Evolutionary conservation across 2,797 vertebrate species (phyloP).

Genomic region (Zonotrichia albicollis): DNA sequence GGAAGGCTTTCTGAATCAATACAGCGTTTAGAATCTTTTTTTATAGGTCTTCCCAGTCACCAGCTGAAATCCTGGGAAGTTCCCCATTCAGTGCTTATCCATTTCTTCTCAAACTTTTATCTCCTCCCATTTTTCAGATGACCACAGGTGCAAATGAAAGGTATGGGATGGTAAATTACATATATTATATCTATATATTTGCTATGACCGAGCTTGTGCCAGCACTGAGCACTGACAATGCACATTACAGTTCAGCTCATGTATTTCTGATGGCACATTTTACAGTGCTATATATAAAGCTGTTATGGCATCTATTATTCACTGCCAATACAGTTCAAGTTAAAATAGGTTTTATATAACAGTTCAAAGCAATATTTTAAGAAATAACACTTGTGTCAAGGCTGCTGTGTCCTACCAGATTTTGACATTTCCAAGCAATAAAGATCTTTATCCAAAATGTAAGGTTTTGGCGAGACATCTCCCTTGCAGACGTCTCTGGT

Average conservation of each 20-base stretch:
- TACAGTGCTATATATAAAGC: slow-evolving; percentile 66
- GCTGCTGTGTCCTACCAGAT: slow-evolving; percentile 64
- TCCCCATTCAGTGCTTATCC: not conserved
- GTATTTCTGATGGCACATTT: slow-evolving; percentile 65
- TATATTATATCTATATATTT: not conserved
- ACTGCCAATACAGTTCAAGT: slow-evolving; percentile 70
- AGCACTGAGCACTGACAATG: slow-evolving; percentile 58
- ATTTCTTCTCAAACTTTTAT: not conserved
- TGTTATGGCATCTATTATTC: slow-evolving; percentile 72
- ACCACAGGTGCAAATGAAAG: slow-evolving; percentile 11
- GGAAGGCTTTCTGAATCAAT: not conserved
- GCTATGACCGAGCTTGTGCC: slow-evolving; percentile 10
- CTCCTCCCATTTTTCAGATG: not conserved
- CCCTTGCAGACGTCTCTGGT: slow-evolving; percentile 29
- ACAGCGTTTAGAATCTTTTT: not conserved
- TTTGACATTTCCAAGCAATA: slow-evolving; percentile 64
- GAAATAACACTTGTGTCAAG: slow-evolving; percentile 62
- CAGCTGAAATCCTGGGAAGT: not conserved
- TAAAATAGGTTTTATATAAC: slow-evolving; percentile 70
- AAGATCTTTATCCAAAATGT: slow-evolving; percentile 56
- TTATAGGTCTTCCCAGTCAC: not conserved
- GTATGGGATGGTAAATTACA: not conserved
- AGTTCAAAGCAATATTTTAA: slow-evolving; percentile 70
- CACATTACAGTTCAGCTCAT: slow-evolving; percentile 57
- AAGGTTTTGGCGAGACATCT: slow-evolving; percentile 48